Percentiles rank a stretch among this genome's conserved stretches.
Conservation (phyloP, 1,140 invertebrate species). For the Temnothorax curvispinosus region DNA sequence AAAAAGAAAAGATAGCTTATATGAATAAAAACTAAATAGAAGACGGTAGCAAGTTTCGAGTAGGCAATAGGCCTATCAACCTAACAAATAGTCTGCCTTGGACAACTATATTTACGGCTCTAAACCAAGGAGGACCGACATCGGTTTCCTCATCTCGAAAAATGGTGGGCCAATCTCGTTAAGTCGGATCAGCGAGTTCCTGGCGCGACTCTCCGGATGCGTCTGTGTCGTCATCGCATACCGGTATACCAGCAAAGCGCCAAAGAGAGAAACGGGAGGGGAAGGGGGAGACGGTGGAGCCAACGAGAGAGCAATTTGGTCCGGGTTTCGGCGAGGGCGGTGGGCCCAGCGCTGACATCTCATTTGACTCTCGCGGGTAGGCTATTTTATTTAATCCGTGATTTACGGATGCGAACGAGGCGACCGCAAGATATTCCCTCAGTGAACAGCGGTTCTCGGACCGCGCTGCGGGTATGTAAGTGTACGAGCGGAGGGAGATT, state of each 20-base stretch:
- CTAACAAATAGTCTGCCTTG: not conserved
- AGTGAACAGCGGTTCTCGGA: slow-evolving; percentile 45
- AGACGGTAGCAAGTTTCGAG: not conserved
- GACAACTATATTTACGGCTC: slow-evolving; percentile 33
- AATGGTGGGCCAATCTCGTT: slow-evolving; percentile 47
- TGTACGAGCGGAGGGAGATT: slow-evolving; percentile 59
- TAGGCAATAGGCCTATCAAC: not conserved
- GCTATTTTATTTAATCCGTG: slow-evolving; percentile 77
- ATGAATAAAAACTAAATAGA: not conserved
- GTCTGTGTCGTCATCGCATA: slow-evolving; percentile 47
- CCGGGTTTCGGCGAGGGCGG: slow-evolving; percentile 64
- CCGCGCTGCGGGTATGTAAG: slow-evolving; percentile 65
- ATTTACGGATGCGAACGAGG: slow-evolving; percentile 73
- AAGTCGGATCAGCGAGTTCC: slow-evolving; percentile 52
- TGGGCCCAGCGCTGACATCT: slow-evolving; percentile 73
- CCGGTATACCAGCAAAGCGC: slow-evolving; percentile 11
- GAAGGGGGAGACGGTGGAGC: slow-evolving; percentile 4
- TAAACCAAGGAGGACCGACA: not conserved
- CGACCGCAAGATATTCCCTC: slow-evolving; percentile 64
- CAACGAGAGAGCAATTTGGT: slow-evolving; percentile 67
- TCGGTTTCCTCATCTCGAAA: not conserved
- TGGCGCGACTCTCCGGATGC: slow-evolving; percentile 2
- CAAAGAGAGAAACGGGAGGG: not conserved
- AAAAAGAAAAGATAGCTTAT: not conserved
- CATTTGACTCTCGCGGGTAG: slow-evolving; percentile 73